phyloP scores from a whole-genome alignment of 2,113 vertebrate species.

The Cichladusa arquata region DNA sequence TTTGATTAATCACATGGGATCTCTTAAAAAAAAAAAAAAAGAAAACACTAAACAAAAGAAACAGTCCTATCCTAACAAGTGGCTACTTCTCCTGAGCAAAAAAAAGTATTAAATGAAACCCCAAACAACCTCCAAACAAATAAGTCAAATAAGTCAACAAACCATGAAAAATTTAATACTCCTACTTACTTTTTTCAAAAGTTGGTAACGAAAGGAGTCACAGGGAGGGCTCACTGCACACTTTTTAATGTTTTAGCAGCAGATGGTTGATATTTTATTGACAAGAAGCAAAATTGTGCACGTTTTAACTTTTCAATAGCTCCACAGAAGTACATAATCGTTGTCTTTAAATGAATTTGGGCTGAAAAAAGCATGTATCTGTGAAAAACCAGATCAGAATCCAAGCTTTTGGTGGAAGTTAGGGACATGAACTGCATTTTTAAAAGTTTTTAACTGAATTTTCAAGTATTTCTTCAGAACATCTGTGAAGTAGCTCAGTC shows the following conservation, averaged over 20 bases:
- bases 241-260: background rate
- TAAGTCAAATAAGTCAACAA: background rate
- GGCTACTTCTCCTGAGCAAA: background rate
- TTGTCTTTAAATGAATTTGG: background rate
- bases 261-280: background rate
- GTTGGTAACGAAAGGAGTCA: background rate
- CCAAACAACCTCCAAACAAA: background rate
- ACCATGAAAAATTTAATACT: background rate
- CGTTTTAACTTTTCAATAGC: background rate
- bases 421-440: background rate
- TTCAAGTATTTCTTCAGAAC: background rate
- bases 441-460: background rate
- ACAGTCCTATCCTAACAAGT: background rate
- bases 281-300: background rate
- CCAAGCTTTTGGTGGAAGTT: background rate
- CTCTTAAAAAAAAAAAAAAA: too few species aligned
- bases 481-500: background rate
- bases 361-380: background rate
- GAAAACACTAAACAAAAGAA: background rate
- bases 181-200: background rate
- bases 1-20: too few species aligned
- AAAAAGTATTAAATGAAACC: background rate
- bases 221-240: background rate
- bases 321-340: background rate
- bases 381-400: background rate